Evolutionary conservation across 2,888 invertebrate species (phyloP).

Genomic region (Dryomyza anilis): DNA sequence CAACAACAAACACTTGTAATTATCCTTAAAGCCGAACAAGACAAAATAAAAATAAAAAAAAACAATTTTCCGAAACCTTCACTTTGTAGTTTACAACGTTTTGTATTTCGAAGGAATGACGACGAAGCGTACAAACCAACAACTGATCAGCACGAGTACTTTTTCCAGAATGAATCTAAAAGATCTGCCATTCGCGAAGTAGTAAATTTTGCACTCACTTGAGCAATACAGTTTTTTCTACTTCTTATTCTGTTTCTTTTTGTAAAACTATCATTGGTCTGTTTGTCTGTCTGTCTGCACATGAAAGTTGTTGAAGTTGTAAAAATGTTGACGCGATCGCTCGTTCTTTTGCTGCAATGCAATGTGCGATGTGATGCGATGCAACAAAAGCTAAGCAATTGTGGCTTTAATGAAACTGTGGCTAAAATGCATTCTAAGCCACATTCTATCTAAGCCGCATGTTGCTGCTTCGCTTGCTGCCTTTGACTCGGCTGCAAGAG

Average conservation of each 20-base stretch:
- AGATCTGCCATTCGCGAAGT: conserved; percentile 9
- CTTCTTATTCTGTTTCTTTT: no score
- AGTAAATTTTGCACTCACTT: conserved; percentile 18
- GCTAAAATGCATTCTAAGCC: neutral
- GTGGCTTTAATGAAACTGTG: conserved; percentile 3
- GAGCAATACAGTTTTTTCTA: neutral
- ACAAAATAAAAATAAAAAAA: no score
- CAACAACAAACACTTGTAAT: no score
- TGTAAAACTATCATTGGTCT: no score
- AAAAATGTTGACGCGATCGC: no score
- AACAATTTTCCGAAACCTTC: no score
- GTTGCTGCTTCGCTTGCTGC: neutral
- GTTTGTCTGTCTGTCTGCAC: no score
- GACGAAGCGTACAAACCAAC: conserved; percentile 8
- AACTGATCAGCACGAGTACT: conserved; percentile 20
- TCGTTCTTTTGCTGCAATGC: neutral
- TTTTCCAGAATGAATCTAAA: conserved; percentile 23
- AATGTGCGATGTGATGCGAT: neutral
- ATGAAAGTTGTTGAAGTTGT: no score
- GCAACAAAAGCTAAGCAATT: conserved; percentile 6
- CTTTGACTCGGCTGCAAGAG: no score
- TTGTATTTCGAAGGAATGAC: no score
- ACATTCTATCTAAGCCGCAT: neutral
- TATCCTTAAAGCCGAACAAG: no score
- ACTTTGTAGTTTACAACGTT: no score